phyloP scores from a whole-genome alignment of 2,797 vertebrate species.

The Onychomys torridus region DNA sequence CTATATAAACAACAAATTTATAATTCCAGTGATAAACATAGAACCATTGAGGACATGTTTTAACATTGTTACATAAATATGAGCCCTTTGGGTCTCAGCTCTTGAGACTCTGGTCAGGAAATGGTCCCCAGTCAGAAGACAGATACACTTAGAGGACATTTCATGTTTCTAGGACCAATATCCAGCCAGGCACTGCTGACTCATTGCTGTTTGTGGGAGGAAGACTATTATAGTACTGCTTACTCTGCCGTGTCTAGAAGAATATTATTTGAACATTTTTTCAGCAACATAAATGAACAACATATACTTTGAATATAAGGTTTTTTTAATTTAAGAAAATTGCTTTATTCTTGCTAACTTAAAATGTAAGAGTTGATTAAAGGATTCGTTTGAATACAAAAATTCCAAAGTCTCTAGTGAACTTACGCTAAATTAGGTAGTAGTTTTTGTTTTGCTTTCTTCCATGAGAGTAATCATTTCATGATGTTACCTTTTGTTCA shows the following conservation, averaged over 20 bases:
- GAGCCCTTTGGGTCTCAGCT: not conserved
- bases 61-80: not conserved
- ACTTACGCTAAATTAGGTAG: not conserved
- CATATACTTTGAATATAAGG: not conserved
- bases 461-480: not conserved
- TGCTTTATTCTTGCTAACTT: not conserved
- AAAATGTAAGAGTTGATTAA: not conserved
- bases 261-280: not conserved
- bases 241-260: not conserved
- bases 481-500: not conserved
- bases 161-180: not conserved
- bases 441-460: not conserved
- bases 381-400: not conserved
- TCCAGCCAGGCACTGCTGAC: not conserved
- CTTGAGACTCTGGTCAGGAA: not conserved
- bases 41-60: not conserved
- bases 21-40: not conserved
- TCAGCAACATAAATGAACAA: not conserved
- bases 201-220: not conserved
- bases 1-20: not conserved
- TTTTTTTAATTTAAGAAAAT: not conserved
- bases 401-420: not conserved
- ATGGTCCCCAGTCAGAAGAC: not conserved
- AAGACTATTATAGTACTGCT: not conserved
- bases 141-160: not conserved